Conservation (phyloP, 2,797 vertebrate species). For the Bovichtus diacanthus region DNA sequence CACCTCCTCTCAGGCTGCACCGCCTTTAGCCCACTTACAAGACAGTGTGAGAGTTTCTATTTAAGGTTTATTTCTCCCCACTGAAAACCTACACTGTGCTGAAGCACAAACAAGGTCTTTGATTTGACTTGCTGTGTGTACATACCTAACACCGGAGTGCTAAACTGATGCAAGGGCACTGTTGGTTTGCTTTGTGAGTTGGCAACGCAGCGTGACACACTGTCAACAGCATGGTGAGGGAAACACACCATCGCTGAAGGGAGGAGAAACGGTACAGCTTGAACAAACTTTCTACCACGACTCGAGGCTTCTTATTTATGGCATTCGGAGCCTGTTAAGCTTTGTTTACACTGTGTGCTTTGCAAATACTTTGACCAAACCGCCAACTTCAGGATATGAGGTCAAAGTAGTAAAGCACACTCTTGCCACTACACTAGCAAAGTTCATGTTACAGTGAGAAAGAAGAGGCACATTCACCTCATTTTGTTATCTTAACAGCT, state of each 20-base stretch:
- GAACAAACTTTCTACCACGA: constrained; percentile 71
- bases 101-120: constrained; percentile 81
- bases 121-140: constrained; percentile 82
- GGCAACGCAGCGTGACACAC: constrained; percentile 65
- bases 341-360: constrained; percentile 66
- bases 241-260: constrained; percentile 58
- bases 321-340: constrained; percentile 54
- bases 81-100: constrained; percentile 81
- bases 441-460: constrained; percentile 67
- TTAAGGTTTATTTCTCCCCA: constrained; percentile 83
- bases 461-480: constrained; percentile 67
- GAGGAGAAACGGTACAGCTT: constrained; percentile 59
- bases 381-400: constrained; percentile 65
- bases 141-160: constrained; percentile 78
- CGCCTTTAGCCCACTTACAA: constrained; percentile 86
- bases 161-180: constrained; percentile 69
- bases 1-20: constrained; percentile 78
- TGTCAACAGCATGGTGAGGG: constrained; percentile 60
- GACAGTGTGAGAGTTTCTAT: constrained; percentile 88
- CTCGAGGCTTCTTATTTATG: constrained; percentile 59
- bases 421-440: constrained; percentile 46
- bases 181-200: constrained; percentile 73
- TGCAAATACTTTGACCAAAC: constrained; percentile 77
- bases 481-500: constrained; percentile 65
- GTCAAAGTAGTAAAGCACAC: constrained; percentile 60